Conservation (phyloP, 1,140 invertebrate genomes). For the Hydropsyche tenuis region DNA sequence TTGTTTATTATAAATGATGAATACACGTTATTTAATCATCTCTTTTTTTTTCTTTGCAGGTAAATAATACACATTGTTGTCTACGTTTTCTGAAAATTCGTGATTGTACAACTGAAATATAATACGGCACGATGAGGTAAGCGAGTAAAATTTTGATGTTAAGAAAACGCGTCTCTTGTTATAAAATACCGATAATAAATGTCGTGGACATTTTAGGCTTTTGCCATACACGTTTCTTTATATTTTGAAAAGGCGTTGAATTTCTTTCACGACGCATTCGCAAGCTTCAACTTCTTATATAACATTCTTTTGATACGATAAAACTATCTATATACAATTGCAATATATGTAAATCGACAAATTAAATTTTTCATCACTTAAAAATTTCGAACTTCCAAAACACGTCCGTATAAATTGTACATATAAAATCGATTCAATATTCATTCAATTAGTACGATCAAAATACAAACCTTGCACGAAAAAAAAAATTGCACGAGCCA, state of each 20-base stretch:
- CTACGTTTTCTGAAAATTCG: neutral
- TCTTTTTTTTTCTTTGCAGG: slow-evolving; percentile 10
- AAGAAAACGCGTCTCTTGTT: neutral
- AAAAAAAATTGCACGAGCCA: neutral
- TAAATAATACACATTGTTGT: neutral
- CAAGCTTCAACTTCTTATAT: too few relatives aligned
- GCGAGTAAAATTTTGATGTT: neutral
- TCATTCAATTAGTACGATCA: too few relatives aligned
- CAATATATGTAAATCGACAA: too few relatives aligned
- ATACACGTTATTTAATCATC: neutral
- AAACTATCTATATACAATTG: too few relatives aligned
- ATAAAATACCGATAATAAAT: neutral
- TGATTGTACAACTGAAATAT: neutral
- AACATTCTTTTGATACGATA: neutral
- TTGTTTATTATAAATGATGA: neutral
- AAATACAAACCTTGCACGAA: too few relatives aligned
- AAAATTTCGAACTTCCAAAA: too few relatives aligned
- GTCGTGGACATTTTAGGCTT: neutral
- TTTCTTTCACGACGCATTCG: too few relatives aligned
- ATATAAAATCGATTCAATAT: too few relatives aligned
- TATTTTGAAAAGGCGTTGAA: too few relatives aligned
- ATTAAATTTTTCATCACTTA: too few relatives aligned
- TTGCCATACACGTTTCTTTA: neutral
- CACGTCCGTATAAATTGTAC: too few relatives aligned
- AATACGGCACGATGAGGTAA: slow-evolving; percentile 8